Base-by-base conservation (phyloP, 53 echinoderm and acorn worm genomes). In the Stichopus horrens region DNA sequence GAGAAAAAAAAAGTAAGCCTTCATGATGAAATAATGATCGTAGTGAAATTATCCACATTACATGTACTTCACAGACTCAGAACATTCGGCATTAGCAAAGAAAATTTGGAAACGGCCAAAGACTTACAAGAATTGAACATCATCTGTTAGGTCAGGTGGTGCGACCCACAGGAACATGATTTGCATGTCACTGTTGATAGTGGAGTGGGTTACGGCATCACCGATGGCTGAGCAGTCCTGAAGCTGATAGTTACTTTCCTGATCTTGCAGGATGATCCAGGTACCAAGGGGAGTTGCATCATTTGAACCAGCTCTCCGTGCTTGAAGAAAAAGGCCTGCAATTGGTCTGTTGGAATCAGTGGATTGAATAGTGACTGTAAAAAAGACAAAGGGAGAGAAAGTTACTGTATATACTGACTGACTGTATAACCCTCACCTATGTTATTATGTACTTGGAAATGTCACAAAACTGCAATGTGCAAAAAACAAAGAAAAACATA, bases 91-190 rank as follows among this genome's bases (percentile, higher is more conserved):
- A n/a, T n/a, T 67, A 67, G 68, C 68, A 67, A 14, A 13, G 13
- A 67, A 14, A 67, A 13, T 14, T 14, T 67, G 68, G n/a, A 13
- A 14, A 67, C 68, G n/a, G n/a, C 74, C n/a, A 21, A 16, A 6
- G 23, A 13, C 77, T 77, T 37, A 77, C 77, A 77, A 51, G 54
- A 77, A 77, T 51, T 77, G 77, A 52, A 77, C 54, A 77, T 37
- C 77, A 21, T 11, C 77, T 2, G 77, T 77, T 14, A 77, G 13
- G 77, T 77, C 77, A 16, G 52, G 51, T 51, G 77, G 77, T 52
- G 77, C 77, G 14, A 16, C 10, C 77, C 77, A 77, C 51, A 77
- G 54, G 11, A 77, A 77, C 8, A 53, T 7, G 52, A 77, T 7
- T 0, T 7, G 14, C 52, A 51, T 8, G 54, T 77, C 77, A 7